These are phyloP conservation scores for Ceratosolen solmsi DNA, from an alignment of 1,140 invertebrate species.

Conservation along the genomic window DNA sequence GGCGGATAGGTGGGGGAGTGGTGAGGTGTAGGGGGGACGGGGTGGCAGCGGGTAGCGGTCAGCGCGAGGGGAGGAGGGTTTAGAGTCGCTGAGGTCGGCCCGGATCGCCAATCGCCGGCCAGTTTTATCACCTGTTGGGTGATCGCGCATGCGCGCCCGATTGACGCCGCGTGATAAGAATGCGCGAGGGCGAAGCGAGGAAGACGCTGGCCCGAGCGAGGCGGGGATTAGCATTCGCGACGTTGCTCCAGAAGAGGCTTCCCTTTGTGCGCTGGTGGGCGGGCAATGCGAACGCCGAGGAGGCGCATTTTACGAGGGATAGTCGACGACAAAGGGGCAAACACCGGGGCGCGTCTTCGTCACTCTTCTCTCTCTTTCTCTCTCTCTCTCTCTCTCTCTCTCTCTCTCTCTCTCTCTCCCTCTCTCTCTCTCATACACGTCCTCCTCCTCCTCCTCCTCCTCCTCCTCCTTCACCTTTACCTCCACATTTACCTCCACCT, in stretches of 20 bases:
- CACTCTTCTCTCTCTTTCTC: neutral
- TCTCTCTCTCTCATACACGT: neutral
- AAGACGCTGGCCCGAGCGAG: no score
- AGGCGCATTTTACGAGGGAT: neutral
- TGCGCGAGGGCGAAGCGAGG: neutral
- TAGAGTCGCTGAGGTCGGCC: no score
- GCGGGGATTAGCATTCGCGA: constrained; percentile 33
- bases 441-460: neutral
- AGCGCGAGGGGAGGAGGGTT: neutral
- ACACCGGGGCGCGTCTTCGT: neutral
- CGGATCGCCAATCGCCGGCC: neutral
- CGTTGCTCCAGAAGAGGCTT: constrained; percentile 23
- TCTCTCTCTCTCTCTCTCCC: neutral
- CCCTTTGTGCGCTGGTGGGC: neutral
- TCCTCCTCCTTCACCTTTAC: neutral
- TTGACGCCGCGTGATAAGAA: constrained; percentile 33
- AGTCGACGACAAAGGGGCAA: neutral
- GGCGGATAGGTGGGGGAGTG: no score
- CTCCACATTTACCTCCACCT: no score
- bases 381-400: neutral
- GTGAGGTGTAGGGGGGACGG: no score
- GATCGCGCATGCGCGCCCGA: neutral
- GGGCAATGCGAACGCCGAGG: no score
- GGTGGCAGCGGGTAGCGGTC: no score
- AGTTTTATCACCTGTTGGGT: neutral